These are phyloP conservation scores for Setophaga coronata DNA, from an alignment of 2,113 vertebrate genomes.

Conservation along the genomic window DNA sequence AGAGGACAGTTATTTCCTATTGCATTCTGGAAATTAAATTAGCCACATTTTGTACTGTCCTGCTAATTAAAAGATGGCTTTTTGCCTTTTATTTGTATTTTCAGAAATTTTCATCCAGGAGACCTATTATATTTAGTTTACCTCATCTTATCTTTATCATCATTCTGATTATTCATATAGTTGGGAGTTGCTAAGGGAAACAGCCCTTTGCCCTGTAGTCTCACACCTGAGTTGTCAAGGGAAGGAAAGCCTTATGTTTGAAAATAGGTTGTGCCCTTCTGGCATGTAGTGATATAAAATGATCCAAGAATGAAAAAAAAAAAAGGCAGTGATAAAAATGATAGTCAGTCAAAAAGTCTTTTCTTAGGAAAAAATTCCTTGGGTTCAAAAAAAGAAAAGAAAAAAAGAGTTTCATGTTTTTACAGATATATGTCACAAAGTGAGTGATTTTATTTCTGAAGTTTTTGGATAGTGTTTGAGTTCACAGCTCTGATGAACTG, in stretches of 20 bases:
- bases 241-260: background rate
- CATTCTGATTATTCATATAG: background rate
- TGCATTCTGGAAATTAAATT: background rate
- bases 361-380: conserved; percentile 27
- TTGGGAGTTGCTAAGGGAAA: background rate
- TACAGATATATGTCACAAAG: conserved; percentile 4
- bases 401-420: background rate
- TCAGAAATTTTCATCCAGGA: background rate
- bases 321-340: conserved; percentile 19
- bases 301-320: background rate
- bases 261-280: background rate
- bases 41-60: background rate
- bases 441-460: background rate
- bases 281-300: background rate
- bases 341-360: conserved; percentile 17
- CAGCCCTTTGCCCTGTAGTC: background rate
- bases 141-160: background rate
- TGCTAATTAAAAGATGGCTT: background rate
- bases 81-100: background rate
- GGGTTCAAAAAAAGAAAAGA: background rate
- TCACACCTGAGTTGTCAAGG: background rate
- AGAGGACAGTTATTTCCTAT: background rate
- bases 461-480: conserved; percentile 17
- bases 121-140: background rate
- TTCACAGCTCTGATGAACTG: conserved; percentile 19